Base-by-base conservation (phyloP, 1,140 invertebrate species). In the Helicorthomorpha holstii region DNA sequence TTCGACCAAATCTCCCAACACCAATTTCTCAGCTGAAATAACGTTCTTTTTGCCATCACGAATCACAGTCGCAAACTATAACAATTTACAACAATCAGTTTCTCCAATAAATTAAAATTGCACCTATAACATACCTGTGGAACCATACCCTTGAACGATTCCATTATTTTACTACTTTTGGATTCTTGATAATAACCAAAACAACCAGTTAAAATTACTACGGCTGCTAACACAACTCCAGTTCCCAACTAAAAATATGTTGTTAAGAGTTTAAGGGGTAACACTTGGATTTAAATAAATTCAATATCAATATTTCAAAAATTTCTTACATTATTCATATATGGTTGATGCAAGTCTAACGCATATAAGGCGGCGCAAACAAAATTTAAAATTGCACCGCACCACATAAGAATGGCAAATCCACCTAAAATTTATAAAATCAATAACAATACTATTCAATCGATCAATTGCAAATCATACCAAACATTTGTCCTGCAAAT, bases 171-270 rank as follows among this genome's bases (percentile, higher is more conserved):
- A 56, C 85, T 88, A 53, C 86, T 92, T 73, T 95, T 95, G 69
- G 85, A 87, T 74, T 96, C 91, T 76, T 96, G 92, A 67, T 92
- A 95, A 73, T 95, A 97, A 56, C 91, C 94, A 77, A 96, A 96
- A 69, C 89, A 83, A 65, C 91, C 91, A 62, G 91, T 95, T 60
- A 96, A 85, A 67, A 96, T 86, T 51, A 96, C 92, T 59, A 96
- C 92, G 69, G 83, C 83, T 59, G 88, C 82, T 69, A 97, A 76
- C 65, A 95, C 91, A 68, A 94, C 82, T 65, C 92, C 92, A 63
- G 96, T 78, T 72, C 89, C 96, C 60, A 96, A 76, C 74, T 77
- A 60, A 26, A 56, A 50, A 34, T 23, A 46, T 66, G 61, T 59
- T 41, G 38, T 12, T 41, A 41, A 12, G 19, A 41, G 38, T 12